Conservation (phyloP, 2,113 vertebrate species). For the Pterocles burchelli region DNA sequence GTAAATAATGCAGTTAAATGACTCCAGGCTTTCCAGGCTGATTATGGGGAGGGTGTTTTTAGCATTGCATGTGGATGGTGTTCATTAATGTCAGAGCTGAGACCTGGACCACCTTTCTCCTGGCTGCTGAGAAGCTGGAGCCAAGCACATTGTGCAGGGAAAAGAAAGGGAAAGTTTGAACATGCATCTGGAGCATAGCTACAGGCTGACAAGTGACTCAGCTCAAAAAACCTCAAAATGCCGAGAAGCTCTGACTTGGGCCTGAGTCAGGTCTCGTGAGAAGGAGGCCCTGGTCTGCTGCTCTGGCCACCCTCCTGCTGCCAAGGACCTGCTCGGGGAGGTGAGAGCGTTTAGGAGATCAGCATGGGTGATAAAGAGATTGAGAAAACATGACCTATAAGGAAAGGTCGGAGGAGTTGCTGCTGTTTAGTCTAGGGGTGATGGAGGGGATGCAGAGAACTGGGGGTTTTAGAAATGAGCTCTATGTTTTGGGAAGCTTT, state of each 20-base stretch:
- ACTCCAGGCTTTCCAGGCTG: not conserved
- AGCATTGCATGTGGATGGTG: not conserved
- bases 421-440: constrained; percentile 17
- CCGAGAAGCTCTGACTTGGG: not conserved
- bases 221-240: not conserved
- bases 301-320: not conserved
- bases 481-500: not conserved
- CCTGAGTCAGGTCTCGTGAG: not conserved
- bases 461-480: accelerated
- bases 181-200: not conserved
- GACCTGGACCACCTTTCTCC: not conserved
- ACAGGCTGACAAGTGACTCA: not conserved
- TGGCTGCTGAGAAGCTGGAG: not conserved
- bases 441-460: not conserved
- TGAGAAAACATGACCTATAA: not conserved
- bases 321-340: not conserved
- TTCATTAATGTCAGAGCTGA: not conserved
- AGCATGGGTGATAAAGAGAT: not conserved
- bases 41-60: not conserved
- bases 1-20: not conserved
- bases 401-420: not conserved
- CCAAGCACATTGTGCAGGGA: not conserved
- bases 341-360: not conserved
- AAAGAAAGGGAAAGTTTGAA: constrained; percentile 44
- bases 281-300: not conserved